phyloP scores from a whole-genome alignment of 2,113 vertebrate genomes.

The Lethenteron camtschaticum region DNA sequence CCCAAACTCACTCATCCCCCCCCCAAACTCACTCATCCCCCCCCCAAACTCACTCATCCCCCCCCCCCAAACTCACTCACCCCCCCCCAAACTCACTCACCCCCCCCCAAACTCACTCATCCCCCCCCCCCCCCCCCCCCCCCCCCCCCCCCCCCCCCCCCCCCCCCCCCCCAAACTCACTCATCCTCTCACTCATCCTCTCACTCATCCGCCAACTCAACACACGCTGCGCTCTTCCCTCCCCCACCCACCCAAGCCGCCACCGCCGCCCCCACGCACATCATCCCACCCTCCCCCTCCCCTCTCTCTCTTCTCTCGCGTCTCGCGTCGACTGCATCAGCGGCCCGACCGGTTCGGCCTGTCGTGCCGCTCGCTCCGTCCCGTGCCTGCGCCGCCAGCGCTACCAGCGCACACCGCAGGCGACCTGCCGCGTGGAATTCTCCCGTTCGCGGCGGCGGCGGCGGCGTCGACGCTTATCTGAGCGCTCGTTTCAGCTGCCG shows the following conservation, averaged over 20 bases:
- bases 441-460: too few relatives aligned
- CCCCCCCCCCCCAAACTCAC: not conserved
- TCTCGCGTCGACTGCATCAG: too few relatives aligned
- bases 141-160: constrained; percentile 1
- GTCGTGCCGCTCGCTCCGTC: too few relatives aligned
- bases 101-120: not conserved
- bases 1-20: too few relatives aligned
- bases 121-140: not conserved
- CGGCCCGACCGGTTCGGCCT: too few relatives aligned
- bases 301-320: not conserved
- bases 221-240: not conserved
- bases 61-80: not conserved
- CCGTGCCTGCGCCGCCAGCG: too few relatives aligned
- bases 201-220: not conserved
- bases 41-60: not conserved
- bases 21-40: too few relatives aligned
- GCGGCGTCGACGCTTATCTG: too few relatives aligned
- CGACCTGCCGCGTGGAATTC: too few relatives aligned
- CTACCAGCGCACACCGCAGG: too few relatives aligned
- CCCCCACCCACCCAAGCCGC: not conserved
- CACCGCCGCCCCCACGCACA: not conserved
- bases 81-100: not conserved
- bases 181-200: not conserved
- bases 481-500: too few relatives aligned
- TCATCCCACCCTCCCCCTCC: not conserved